Conservation (phyloP, 2,888 invertebrate genomes). For the Synergus umbraculus region DNA sequence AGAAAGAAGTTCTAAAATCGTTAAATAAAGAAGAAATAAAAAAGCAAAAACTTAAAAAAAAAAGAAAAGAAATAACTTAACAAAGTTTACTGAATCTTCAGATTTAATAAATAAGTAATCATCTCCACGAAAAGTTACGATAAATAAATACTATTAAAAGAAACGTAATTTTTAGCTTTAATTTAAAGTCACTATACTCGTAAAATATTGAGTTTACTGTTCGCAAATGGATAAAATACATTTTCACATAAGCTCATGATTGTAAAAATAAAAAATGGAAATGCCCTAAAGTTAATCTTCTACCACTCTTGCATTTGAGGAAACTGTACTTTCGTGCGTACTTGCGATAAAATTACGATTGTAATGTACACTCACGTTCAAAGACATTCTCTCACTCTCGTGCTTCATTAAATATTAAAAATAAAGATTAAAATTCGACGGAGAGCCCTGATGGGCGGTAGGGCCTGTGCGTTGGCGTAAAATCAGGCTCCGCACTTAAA, state of each 20-base stretch:
- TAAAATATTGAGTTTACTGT: neutral
- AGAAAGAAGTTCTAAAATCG: neutral
- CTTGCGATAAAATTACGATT: conserved; percentile 31
- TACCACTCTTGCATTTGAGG: conserved; percentile 5
- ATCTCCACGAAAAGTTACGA: too few species aligned
- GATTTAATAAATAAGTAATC: too few species aligned
- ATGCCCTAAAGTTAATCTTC: neutral
- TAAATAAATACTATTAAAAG: neutral
- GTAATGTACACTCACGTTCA: conserved; percentile 19
- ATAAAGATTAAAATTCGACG: conserved; percentile 35
- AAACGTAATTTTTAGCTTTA: neutral
- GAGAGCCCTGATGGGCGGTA: conserved; percentile 45
- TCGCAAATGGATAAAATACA: neutral
- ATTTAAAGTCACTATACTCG: neutral
- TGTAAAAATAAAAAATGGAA: neutral
- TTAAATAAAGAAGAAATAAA: neutral
- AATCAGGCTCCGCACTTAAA: conserved; percentile 61
- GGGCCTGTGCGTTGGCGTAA: conserved; percentile 60
- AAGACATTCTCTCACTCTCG: conserved; percentile 27
- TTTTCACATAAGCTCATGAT: neutral
- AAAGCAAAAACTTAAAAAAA: too few species aligned
- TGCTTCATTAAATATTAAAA: conserved; percentile 38
- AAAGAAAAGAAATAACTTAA: too few species aligned
- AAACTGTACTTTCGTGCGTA: conserved; percentile 33
- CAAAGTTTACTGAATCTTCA: too few species aligned